A percentile compares a stretch with the other conserved stretches of the same genome.
Evolutionary conservation across 2,888 invertebrate genomes (phyloP).

Genomic region (Hyalella azteca): DNA sequence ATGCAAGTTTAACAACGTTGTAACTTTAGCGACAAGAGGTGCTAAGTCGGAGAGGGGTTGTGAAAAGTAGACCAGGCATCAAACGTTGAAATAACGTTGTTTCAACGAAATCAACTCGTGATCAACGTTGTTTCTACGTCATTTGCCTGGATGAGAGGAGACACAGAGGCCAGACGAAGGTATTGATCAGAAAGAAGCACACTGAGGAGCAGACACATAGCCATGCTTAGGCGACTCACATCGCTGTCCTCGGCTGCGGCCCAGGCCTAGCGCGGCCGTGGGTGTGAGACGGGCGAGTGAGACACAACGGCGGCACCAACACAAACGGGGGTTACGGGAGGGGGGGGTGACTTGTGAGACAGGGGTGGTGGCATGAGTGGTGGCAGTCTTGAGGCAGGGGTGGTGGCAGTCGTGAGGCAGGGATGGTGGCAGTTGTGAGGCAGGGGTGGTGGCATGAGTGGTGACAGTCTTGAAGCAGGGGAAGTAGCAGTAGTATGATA

Average conservation of each 20-base stretch:
- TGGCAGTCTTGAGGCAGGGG: neutral
- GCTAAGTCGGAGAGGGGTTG: neutral
- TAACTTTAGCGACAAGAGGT: too few species aligned
- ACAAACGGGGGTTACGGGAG: neutral
- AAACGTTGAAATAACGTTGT: too few species aligned
- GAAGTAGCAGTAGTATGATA: too few species aligned
- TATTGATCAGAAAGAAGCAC: neutral
- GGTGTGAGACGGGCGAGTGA: neutral
- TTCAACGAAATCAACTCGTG: too few species aligned
- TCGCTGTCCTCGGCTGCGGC: constrained; percentile 42
- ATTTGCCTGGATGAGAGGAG: too few species aligned
- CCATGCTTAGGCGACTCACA: constrained; percentile 27
- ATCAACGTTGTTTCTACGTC: too few species aligned
- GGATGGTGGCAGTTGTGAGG: neutral
- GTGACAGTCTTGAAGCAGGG: too few species aligned
- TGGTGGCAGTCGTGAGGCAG: neutral
- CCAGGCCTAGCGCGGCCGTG: constrained; percentile 29
- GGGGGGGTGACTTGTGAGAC: neutral
- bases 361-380: neutral
- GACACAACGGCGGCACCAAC: neutral
- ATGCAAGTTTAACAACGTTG: too few species aligned
- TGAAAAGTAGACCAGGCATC: neutral
- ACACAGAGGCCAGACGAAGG: neutral
- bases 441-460: neutral
- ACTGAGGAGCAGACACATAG: neutral